Evolutionary conservation across 2,888 invertebrate species (phyloP).

Genomic region (Drosophila ezoana): DNA sequence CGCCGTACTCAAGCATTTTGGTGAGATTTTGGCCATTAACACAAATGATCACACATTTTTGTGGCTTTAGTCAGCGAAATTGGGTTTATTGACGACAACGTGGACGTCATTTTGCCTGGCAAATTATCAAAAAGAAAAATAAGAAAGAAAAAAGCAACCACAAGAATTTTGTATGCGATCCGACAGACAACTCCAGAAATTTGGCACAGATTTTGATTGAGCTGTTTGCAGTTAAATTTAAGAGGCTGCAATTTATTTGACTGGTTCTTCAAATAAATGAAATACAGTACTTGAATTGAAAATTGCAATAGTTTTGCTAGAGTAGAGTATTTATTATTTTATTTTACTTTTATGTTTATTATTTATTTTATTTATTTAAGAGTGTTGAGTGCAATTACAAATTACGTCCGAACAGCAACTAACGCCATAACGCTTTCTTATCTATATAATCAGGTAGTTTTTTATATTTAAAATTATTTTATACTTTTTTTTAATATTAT

Average conservation of each 20-base stretch:
- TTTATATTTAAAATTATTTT: too few relatives aligned
- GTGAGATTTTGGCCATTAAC: slow-evolving; percentile 72
- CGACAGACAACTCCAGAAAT: slow-evolving; percentile 19
- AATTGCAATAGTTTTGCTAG: too few relatives aligned
- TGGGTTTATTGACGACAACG: slow-evolving; percentile 50
- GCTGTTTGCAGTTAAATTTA: not conserved
- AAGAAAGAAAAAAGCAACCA: not conserved
- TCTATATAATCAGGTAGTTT: too few relatives aligned
- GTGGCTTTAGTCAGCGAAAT: slow-evolving; percentile 57
- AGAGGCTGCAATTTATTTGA: not conserved
- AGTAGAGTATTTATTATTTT: not conserved
- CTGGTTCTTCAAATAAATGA: not conserved
- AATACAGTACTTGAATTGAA: not conserved
- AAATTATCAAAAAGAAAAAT: slow-evolving; percentile 52
- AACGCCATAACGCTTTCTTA: too few relatives aligned
- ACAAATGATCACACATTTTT: slow-evolving; percentile 67
- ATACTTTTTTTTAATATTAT: too few relatives aligned
- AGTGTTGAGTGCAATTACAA: too few relatives aligned
- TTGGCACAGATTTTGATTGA: slow-evolving; percentile 6
- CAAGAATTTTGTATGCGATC: not conserved
- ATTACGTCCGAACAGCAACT: not conserved
- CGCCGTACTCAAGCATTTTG: slow-evolving; percentile 51
- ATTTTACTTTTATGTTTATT: not conserved
- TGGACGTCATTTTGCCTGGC: slow-evolving; percentile 67
- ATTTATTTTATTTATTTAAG: not conserved